Conservation (phyloP, 2,113 vertebrate genomes). For the Actenoides lindsayi region DNA sequence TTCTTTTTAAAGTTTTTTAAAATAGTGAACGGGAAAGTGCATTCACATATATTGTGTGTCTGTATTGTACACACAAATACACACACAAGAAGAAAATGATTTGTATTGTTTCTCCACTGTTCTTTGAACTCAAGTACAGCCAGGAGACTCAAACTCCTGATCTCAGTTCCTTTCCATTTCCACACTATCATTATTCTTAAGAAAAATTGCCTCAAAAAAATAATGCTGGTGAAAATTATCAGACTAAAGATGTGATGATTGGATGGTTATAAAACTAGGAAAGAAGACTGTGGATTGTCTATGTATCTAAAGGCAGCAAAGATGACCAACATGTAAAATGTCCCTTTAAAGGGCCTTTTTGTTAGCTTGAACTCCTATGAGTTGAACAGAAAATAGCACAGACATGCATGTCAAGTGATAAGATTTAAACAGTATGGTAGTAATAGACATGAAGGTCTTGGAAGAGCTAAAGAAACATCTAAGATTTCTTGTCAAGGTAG, state of each 20-base stretch:
- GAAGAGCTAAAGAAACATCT: not conserved
- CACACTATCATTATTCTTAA: not conserved
- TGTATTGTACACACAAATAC: not conserved
- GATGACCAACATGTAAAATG: not conserved
- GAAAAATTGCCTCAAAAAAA: not conserved
- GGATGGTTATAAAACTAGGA: not conserved
- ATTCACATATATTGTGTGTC: fast-evolving
- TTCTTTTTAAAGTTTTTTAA: not conserved
- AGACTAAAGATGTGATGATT: not conserved
- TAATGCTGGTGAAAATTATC: not conserved
- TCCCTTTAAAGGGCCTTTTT: not conserved
- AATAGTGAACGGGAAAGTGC: not conserved
- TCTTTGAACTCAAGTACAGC: not conserved
- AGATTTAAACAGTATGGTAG: not conserved
- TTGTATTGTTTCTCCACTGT: not conserved
- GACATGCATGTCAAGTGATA: not conserved
- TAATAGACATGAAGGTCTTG: not conserved
- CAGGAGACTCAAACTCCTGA: not conserved
- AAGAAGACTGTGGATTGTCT: not conserved
- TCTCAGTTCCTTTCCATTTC: not conserved
- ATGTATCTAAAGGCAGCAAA: not conserved
- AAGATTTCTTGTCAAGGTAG: not conserved
- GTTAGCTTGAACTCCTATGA: not conserved
- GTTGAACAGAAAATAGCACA: not conserved
- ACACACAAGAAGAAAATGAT: not conserved